Percentiles rank a stretch among this genome's conserved stretches.
Conservation (phyloP, 2,888 invertebrate genomes). For the Pilophorus perplexus region DNA sequence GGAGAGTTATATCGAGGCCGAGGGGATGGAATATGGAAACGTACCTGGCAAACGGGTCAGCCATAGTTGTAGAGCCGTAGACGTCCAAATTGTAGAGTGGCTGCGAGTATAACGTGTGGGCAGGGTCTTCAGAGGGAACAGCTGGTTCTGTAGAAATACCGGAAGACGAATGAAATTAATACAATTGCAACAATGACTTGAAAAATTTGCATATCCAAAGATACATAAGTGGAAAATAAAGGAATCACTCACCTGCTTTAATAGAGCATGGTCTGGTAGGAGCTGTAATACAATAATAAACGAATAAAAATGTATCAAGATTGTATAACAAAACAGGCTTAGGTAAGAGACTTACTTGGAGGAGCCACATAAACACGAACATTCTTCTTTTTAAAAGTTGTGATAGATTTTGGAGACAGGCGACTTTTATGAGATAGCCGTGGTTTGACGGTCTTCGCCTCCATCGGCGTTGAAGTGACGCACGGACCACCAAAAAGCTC, state of each 20-base stretch:
- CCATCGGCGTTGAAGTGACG: no score
- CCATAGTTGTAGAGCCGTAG: conserved; percentile 38
- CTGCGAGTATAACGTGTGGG: no score
- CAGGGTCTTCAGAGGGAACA: background rate
- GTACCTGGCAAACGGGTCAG: conserved; percentile 43
- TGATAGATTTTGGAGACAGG: no score
- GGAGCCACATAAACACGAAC: background rate
- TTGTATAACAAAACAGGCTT: background rate
- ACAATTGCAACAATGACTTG: background rate
- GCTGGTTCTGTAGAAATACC: background rate
- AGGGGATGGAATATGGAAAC: background rate
- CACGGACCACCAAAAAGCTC: no score
- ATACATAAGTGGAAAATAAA: background rate
- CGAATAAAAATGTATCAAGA: background rate
- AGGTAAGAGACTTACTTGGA: background rate
- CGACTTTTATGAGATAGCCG: no score
- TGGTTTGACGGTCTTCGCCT: no score
- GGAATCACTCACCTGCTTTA: background rate
- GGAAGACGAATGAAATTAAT: background rate
- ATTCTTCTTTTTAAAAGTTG: background rate
- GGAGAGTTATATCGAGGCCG: no score
- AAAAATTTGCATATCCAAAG: background rate
- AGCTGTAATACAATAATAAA: background rate
- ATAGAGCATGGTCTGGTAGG: background rate
- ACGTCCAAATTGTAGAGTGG: conserved; percentile 33